A percentile compares a stretch with the other conserved stretches of the same genome.
Evolutionary conservation across 2,888 invertebrate genomes (phyloP).

Genomic region (Morpho helenor): DNA sequence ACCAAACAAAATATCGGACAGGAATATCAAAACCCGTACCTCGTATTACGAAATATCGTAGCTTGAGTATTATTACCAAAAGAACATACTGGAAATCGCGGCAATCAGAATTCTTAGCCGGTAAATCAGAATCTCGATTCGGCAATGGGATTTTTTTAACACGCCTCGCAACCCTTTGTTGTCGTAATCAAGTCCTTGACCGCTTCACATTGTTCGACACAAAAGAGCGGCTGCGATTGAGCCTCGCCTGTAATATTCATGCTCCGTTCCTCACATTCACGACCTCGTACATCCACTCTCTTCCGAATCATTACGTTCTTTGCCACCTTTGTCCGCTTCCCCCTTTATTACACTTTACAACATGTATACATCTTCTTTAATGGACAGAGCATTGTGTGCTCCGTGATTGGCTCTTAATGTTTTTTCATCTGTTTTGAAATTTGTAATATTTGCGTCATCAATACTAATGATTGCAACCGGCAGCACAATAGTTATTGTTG

Average conservation of each 20-base stretch:
- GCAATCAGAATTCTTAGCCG: slow-evolving; percentile 7
- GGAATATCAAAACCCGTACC: no score
- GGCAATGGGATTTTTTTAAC: slow-evolving; percentile 26
- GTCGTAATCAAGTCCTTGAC: slow-evolving; percentile 71
- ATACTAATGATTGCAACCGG: slow-evolving; percentile 74
- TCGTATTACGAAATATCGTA: no score
- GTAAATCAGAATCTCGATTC: slow-evolving; percentile 23
- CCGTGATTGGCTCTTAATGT: slow-evolving; percentile 67
- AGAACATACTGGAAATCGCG: not conserved
- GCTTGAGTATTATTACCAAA: not conserved
- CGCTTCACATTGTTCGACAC: slow-evolving; percentile 59
- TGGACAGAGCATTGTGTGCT: slow-evolving; percentile 41
- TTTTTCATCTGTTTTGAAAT: slow-evolving; percentile 60
- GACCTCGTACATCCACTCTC: slow-evolving; percentile 60
- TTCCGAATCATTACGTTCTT: slow-evolving; percentile 76
- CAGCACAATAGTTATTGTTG: slow-evolving; percentile 73
- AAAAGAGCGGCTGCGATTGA: slow-evolving; percentile 71
- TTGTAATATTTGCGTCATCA: slow-evolving; percentile 75
- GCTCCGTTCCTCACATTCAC: slow-evolving; percentile 70
- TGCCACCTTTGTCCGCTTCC: slow-evolving; percentile 62
- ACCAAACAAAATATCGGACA: no score
- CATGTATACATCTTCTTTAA: slow-evolving; percentile 58
- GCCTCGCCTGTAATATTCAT: slow-evolving; percentile 71
- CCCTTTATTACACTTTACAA: slow-evolving; percentile 60
- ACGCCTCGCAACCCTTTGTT: slow-evolving; percentile 58